Base-by-base conservation (phyloP, 2,113 vertebrate genomes). In the Barnardius zonarius region DNA sequence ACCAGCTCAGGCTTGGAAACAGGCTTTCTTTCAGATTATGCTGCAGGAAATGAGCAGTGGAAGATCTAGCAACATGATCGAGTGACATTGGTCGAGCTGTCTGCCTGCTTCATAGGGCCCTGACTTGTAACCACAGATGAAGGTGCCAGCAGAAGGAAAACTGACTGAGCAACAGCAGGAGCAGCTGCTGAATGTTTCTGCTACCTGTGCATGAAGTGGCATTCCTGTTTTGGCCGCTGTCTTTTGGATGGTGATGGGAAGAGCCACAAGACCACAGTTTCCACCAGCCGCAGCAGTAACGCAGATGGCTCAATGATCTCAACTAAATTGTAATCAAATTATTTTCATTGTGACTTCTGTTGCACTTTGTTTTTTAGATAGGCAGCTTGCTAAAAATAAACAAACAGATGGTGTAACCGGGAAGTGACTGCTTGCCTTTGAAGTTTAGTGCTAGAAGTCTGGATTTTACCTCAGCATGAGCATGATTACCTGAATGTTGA, bases 21-120 rank as follows among this genome's bases (percentile, higher is more conserved):
- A 73, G 67, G 66, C 88, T 87, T 76, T 83, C 52, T 84, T 93
- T 90, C 78, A 94, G 86, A 68, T 66, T 52, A 61, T 33, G 17
- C 87, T 78, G 59, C 85, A 89, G 91, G 95, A 96, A 95, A 87
- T 37, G 70, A 86, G 68, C 83, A 83, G 28, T 25, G 87, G 89
- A 93, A 83, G 51, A 80, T 51, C 49, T 94, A 87, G 82, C 84
- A 88, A 84, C 76, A 17, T 0, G 24, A 66, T 28, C 1, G 0
- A 91, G 66, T 31, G 48, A 52, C 66, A 51, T 9, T 1, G 8
- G 64, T 73, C 3, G 6, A 54, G 59, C 35, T 11, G 4, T 20
- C 49, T 0, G 6, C 63, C 79, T 73, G 59, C 27, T 51, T 80
- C 2, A 0, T 18, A 44, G 35, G 30, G 17, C 63, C 33, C 44